Conservation (phyloP, 2,797 vertebrate species). For the Gastrophryne carolinensis region DNA sequence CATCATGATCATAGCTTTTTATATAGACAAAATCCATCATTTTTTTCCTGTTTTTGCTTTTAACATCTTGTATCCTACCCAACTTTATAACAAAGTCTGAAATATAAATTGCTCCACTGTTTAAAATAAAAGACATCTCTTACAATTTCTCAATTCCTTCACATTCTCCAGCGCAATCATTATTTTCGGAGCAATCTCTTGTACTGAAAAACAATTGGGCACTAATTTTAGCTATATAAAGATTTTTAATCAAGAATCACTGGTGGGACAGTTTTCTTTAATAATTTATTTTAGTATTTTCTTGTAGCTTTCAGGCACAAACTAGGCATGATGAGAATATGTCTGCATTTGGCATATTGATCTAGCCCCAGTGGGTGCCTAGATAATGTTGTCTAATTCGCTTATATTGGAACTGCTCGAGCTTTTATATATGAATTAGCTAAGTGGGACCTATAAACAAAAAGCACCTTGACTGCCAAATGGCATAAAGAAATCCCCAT, state of each 20-base stretch:
- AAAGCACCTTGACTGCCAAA: constrained; percentile 44
- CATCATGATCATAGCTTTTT: neutral
- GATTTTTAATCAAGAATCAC: constrained; percentile 49
- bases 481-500: constrained; percentile 40
- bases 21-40: constrained; percentile 8
- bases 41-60: constrained; percentile 8
- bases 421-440: constrained; percentile 48
- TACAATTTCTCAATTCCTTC: constrained; percentile 44
- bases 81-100: constrained; percentile 34
- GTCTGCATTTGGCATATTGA: constrained; percentile 28
- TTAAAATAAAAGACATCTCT: constrained; percentile 48
- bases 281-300: constrained; percentile 45
- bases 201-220: constrained; percentile 41
- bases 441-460: constrained; percentile 44
- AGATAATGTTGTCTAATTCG: constrained; percentile 41
- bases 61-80: constrained; percentile 19
- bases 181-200: constrained; percentile 43
- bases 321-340: constrained; percentile 18
- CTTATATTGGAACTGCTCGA: constrained; percentile 37
- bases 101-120: constrained; percentile 45
- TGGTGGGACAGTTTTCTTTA: constrained; percentile 47
- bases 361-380: constrained; percentile 39
- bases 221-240: constrained; percentile 47
- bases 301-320: constrained; percentile 37
- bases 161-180: constrained; percentile 41